phyloP scores from a whole-genome alignment of 1,140 invertebrate genomes.

The Papilio machaon region DNA sequence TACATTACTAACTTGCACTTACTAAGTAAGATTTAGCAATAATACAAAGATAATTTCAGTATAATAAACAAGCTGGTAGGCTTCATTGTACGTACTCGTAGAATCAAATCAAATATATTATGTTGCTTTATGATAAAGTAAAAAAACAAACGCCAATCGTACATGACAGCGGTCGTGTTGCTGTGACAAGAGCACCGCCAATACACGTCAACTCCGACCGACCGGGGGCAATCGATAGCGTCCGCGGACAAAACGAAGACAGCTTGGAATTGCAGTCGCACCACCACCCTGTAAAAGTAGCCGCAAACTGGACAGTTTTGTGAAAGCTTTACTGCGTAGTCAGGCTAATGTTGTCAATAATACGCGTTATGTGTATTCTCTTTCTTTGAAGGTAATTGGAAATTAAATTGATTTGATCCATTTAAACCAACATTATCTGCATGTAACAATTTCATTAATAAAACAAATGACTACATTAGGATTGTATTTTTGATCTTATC shows the following conservation, averaged over 20 bases:
- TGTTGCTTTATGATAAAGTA: background rate
- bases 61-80: background rate
- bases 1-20: no score
- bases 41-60: background rate
- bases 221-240: constrained; percentile 50
- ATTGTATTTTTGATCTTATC: background rate
- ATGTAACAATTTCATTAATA: no score
- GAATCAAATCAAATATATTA: background rate
- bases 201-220: constrained; percentile 18
- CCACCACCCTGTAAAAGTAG: background rate
- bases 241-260: constrained; percentile 35
- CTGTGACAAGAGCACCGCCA: background rate
- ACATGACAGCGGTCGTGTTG: background rate
- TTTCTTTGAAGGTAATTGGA: no score
- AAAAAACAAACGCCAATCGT: background rate
- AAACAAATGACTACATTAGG: background rate
- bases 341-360: background rate
- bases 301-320: constrained; percentile 11
- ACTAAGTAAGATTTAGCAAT: no score
- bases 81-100: background rate
- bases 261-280: constrained; percentile 24
- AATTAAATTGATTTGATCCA: no score
- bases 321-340: background rate
- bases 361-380: background rate
- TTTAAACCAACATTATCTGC: no score